Base-by-base conservation (phyloP, 2,888 invertebrate species). In the Actias luna region DNA sequence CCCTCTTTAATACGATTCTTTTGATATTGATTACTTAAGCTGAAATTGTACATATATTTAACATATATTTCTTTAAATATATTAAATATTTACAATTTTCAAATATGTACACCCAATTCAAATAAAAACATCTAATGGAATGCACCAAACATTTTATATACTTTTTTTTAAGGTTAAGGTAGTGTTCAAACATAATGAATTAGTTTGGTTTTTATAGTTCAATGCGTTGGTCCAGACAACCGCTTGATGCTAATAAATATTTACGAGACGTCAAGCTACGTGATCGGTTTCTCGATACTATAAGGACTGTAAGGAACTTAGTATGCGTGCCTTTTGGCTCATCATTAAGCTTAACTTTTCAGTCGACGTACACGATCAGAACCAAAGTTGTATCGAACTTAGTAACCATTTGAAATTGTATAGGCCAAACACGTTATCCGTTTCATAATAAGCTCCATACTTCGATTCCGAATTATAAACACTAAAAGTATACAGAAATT, bases 231-330 rank as follows among this genome's bases (percentile, higher is more conserved):
- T 50, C 60, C 63, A 69, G 65, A 29, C 55, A n/a, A 55, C 46
- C 63, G 61, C 68, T 68, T 64, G 46, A 60, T 35, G 60, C 66
- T 69, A 65, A 81, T 86, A 81, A 82, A 83, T 86, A 87, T 87
- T 83, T 78, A 82, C 72, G 71, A 76, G 76, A 69, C 74, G 76
- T 76, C 72, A 70, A 16, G 62, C 69, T 76, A 81, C 84, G 84
- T 83, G 82, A 69, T 65, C 68, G 66, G 64, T 65, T 72, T 76
- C 52, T 29, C 27, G n/a, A 50, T 10, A 29, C 29, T 65, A 16
- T 64, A 72, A 73, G 42, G 58, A 55, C n/a, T 55, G 27, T 55
- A 29, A 55, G 55, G 55, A 29, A 55, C 55, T 55, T 69, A 67
- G 59, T 64, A 69, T 69, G 69, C 72, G 70, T 65, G 67, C 64